These are phyloP conservation scores for human (Homo sapiens) DNA, from an alignment of 2,113 vertebrate species.

Conservation along the genomic window GRCh38 chr3:162073001-162073500, in stretches of 20 bases:
- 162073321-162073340: neutral
- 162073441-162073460: neutral
- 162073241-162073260: conserved; percentile 62
- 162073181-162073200: conserved; percentile 71
- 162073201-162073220: neutral
- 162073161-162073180: conserved; percentile 49
- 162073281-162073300: conserved; percentile 69
- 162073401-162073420: neutral
- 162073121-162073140: conserved; percentile 64
- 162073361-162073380: conserved; percentile 65
- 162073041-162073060: neutral
- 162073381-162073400: conserved; percentile 61
- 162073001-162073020: fast-evolving
- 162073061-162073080: conserved; percentile 15
- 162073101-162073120: conserved; percentile 44
- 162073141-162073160: conserved; percentile 53
- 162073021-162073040: neutral
- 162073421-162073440: conserved; percentile 34
- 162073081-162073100: neutral
- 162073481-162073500: neutral
- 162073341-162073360: conserved; percentile 59
- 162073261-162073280: conserved; percentile 29
- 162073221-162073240: neutral
- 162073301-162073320: conserved; percentile 30
- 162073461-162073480: neutral